phyloP scores from a whole-genome alignment of 53 echinoderm and acorn worm species.

The Paelopatides confundens region DNA sequence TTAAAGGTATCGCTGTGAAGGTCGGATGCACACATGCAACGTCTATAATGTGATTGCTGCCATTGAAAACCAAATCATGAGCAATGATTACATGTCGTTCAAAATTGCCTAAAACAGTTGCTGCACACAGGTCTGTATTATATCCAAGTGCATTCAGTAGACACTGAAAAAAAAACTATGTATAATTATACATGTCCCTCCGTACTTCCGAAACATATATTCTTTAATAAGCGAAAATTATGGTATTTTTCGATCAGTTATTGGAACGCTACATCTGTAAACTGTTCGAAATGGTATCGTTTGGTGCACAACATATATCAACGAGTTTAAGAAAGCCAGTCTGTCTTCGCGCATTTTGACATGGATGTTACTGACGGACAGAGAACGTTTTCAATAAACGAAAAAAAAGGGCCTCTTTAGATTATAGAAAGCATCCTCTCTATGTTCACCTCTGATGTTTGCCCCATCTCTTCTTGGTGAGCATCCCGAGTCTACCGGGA shows the following conservation, averaged over 20 bases:
- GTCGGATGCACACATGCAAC: background rate
- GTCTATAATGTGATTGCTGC: background rate
- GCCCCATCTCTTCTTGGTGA: too few relatives aligned
- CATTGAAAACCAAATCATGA: background rate
- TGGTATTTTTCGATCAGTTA: background rate
- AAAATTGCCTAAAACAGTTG: background rate
- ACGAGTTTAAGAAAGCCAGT: background rate
- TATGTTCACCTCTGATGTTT: too few relatives aligned
- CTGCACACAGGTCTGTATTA: background rate
- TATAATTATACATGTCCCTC: conserved; percentile 6
- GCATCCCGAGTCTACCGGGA: too few relatives aligned
- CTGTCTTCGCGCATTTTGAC: too few relatives aligned
- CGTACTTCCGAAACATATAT: background rate
- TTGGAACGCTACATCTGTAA: background rate
- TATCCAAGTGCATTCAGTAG: conserved; percentile 30
- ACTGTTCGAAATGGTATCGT: conserved; percentile 31
- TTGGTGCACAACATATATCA: background rate
- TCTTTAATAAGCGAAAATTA: background rate
- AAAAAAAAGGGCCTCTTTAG: too few relatives aligned
- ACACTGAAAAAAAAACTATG: background rate
- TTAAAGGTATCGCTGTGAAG: background rate
- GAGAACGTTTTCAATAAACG: too few relatives aligned
- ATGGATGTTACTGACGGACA: too few relatives aligned
- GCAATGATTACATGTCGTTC: background rate
- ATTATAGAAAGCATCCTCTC: too few relatives aligned